A percentile compares a stretch with the other conserved stretches of the same genome.
phyloP scores from a whole-genome alignment of 2,797 vertebrate genomes.

The Tokudaia muenninki region DNA sequence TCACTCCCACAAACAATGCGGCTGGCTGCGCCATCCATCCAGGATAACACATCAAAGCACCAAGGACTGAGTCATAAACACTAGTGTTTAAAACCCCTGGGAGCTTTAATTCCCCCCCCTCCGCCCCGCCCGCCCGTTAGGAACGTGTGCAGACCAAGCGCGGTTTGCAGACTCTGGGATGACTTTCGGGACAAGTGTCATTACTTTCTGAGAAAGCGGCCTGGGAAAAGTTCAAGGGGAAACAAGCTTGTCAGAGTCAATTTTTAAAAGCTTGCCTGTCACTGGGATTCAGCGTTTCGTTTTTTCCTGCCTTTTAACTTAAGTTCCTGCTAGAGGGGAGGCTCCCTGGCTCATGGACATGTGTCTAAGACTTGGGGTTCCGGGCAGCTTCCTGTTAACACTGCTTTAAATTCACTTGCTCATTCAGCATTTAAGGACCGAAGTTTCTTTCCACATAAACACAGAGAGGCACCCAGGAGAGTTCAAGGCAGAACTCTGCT shows the following conservation, averaged over 20 bases:
- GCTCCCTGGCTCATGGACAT: not conserved
- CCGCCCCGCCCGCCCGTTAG: constrained; percentile 30
- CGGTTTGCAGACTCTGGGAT: not conserved
- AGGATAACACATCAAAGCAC: constrained; percentile 76
- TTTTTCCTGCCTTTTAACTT: constrained; percentile 13
- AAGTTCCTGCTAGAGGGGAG: not conserved
- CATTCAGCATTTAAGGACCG: not conserved
- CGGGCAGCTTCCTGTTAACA: not conserved
- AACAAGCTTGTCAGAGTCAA: not conserved
- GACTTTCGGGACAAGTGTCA: constrained; percentile 15
- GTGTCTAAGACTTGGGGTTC: not conserved
- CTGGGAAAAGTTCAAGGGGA: constrained; percentile 63
- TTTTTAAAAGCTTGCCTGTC: constrained; percentile 1
- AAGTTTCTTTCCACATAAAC: not conserved
- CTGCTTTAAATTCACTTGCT: not conserved
- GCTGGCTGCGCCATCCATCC: constrained; percentile 10
- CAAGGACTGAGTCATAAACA: constrained; percentile 71
- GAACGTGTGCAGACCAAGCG: not conserved
- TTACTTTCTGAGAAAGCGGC: constrained; percentile 21
- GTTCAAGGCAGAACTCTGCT: not conserved
- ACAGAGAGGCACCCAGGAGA: not conserved
- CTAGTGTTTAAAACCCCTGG: constrained; percentile 36
- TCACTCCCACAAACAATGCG: constrained; percentile 72
- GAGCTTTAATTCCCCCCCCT: constrained; percentile 56
- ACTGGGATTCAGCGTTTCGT: not conserved